Conservation (phyloP, 1,140 invertebrate species). For the Magallana gigas region DNA sequence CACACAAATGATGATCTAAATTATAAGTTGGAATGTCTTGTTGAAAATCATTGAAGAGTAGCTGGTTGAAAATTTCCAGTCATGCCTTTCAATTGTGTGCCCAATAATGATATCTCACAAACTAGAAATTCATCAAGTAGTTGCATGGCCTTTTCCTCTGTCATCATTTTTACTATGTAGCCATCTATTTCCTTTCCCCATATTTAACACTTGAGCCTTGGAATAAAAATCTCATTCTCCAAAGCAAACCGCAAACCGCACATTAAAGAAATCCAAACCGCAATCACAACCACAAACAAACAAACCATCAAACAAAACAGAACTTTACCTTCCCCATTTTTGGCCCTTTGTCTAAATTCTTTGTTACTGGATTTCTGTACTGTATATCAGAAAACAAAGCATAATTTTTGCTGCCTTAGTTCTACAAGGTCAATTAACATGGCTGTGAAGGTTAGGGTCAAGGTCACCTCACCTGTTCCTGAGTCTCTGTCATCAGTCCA, state of each 20-base stretch:
- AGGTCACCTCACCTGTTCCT: constrained; percentile 19
- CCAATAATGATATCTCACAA: too few relatives aligned
- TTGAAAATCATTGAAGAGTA: too few relatives aligned
- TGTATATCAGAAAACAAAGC: not conserved
- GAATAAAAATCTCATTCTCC: not conserved
- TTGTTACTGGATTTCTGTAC: not conserved
- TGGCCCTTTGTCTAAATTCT: not conserved
- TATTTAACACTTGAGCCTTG: too few relatives aligned
- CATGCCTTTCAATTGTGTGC: too few relatives aligned
- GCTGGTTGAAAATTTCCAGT: too few relatives aligned
- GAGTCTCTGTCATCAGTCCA: constrained; percentile 9
- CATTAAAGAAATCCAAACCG: not conserved
- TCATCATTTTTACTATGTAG: too few relatives aligned
- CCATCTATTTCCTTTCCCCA: too few relatives aligned
- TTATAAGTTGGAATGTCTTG: too few relatives aligned
- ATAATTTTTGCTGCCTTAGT: not conserved
- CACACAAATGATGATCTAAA: too few relatives aligned
- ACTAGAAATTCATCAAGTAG: too few relatives aligned
- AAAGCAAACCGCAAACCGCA: not conserved
- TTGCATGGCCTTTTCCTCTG: too few relatives aligned
- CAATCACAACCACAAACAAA: not conserved
- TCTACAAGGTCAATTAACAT: not conserved
- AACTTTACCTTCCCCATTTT: not conserved
- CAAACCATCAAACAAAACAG: not conserved
- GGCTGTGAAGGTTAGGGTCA: not conserved